These are phyloP conservation scores for Drosophila histrio DNA, from an alignment of 2,888 invertebrate species.

Conservation along the genomic window DNA sequence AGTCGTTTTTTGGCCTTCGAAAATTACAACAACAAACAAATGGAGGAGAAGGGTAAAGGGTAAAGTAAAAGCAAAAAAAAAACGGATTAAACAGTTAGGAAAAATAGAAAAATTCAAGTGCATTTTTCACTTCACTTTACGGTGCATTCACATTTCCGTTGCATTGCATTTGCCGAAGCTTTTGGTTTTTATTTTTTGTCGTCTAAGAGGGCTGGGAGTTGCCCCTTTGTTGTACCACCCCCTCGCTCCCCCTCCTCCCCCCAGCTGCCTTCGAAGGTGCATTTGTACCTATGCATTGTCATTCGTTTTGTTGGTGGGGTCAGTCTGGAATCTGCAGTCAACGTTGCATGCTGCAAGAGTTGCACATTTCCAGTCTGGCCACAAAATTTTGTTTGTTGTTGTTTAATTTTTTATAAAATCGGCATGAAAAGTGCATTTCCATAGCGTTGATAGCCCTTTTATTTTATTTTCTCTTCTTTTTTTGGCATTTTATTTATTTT, in stretches of 20 bases:
- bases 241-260: background rate
- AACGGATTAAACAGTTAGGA: constrained; percentile 70
- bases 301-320: constrained; percentile 64
- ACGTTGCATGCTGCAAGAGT: constrained; percentile 64
- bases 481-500: constrained; percentile 55
- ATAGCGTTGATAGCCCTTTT: constrained; percentile 26
- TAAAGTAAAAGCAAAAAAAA: constrained; percentile 8
- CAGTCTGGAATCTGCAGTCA: constrained; percentile 36
- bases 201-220: constrained; percentile 15
- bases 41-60: background rate
- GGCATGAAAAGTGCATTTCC: constrained; percentile 77
- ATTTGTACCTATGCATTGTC: constrained; percentile 71
- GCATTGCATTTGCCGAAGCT: constrained; percentile 65
- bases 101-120: constrained; percentile 80
- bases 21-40: constrained; percentile 74
- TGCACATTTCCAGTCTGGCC: constrained; percentile 62
- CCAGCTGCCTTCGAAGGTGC: constrained; percentile 50
- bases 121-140: constrained; percentile 79
- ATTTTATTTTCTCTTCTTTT: constrained; percentile 5
- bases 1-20: constrained; percentile 67
- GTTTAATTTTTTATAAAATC: constrained; percentile 79
- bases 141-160: constrained; percentile 81
- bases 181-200: constrained; percentile 60
- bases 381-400: constrained; percentile 58
- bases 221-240: too few species aligned